A percentile compares a stretch with the other conserved stretches of the same genome.
Evolutionary conservation across 2,113 vertebrate species (phyloP).

Genomic region (Muscicapa adusta): DNA sequence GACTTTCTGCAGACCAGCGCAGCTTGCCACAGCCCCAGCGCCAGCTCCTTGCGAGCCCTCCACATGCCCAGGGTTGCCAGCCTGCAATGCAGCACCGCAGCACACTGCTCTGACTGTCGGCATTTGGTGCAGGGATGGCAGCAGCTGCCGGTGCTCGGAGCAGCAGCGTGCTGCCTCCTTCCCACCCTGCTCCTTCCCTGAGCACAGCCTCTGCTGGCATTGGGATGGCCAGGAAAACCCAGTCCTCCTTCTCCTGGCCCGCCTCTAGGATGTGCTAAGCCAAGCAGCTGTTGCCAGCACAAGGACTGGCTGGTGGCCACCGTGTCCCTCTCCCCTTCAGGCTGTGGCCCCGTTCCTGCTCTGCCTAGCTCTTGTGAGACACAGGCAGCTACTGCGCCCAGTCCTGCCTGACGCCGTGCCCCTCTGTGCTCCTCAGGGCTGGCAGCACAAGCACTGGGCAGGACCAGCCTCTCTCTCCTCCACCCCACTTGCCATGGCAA

Average conservation of each 20-base stretch:
- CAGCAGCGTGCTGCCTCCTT: not conserved
- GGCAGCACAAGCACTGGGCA: not conserved
- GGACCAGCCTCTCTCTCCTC: not conserved
- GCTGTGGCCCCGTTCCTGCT: not conserved
- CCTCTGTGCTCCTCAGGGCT: rapidly evolving
- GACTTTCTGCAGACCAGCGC: rapidly evolving
- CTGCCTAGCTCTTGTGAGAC: not conserved
- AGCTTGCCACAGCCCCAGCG: not conserved
- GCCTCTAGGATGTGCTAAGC: not conserved
- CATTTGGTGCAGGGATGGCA: conserved; percentile 35
- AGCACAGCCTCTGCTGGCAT: not conserved
- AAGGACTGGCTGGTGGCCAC: not conserved
- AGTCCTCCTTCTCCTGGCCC: not conserved
- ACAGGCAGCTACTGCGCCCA: not conserved
- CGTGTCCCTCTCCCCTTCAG: not conserved
- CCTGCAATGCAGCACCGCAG: conserved; percentile 44
- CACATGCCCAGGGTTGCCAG: not conserved
- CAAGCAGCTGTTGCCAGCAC: not conserved
- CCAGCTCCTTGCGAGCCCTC: not conserved
- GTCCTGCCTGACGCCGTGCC: no score
- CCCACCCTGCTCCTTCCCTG: not conserved
- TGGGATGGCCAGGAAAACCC: not conserved
- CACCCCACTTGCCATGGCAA: rapidly evolving
- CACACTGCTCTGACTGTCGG: not conserved
- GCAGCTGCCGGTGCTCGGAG: not conserved